A percentile compares a stretch with the other conserved stretches of the same genome.
phyloP scores from a whole-genome alignment of 2,797 vertebrate genomes.

The Vespertilio murinus region DNA sequence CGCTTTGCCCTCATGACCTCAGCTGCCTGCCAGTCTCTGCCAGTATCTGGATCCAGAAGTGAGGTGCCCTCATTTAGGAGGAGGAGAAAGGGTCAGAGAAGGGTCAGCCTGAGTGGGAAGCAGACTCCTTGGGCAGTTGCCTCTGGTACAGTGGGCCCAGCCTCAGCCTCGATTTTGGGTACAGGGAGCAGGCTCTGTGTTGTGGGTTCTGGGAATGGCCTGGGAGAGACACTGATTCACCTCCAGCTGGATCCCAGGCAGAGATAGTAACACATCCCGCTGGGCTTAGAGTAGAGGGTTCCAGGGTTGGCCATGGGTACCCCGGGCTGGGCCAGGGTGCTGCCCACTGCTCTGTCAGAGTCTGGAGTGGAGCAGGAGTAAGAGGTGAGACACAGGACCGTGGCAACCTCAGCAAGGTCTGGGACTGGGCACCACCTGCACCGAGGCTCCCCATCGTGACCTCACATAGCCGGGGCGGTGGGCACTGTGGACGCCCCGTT shows the following conservation, averaged over 20 bases:
- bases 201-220: background rate
- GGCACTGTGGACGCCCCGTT: too few relatives aligned
- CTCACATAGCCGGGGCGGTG: background rate
- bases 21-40: fast-evolving
- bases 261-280: fast-evolving
- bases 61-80: too few relatives aligned
- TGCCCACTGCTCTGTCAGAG: too few relatives aligned
- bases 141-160: background rate
- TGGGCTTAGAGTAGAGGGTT: background rate
- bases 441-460: background rate
- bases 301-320: fast-evolving
- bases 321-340: background rate
- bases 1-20: background rate
- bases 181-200: background rate
- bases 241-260: background rate
- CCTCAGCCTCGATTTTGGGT: background rate
- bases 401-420: background rate
- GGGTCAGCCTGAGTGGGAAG: background rate
- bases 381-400: too few relatives aligned
- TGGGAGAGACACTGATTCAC: background rate
- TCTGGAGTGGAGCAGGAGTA: too few relatives aligned
- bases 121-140: background rate
- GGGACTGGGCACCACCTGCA: fast-evolving
- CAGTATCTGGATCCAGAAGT: background rate
- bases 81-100: background rate